Conservation (phyloP, 2,888 invertebrate genomes). For the Cephus runcator region DNA sequence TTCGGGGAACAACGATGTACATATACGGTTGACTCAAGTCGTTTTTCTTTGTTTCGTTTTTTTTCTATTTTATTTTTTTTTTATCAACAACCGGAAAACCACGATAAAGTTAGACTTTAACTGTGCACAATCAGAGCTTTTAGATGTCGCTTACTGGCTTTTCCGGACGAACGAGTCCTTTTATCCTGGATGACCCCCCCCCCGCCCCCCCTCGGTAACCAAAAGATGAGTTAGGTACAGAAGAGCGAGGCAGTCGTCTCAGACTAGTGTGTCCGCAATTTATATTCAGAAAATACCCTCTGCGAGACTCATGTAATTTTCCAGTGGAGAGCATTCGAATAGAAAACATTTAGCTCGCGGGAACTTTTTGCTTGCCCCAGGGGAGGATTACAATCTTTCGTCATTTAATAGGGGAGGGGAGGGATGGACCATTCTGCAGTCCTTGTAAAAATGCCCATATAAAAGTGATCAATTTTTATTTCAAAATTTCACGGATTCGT, state of each 20-base stretch:
- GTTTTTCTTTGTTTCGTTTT: not conserved
- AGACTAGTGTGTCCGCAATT: conserved; percentile 40
- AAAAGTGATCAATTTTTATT: not conserved
- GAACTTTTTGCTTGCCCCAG: not conserved
- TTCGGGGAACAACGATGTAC: not conserved
- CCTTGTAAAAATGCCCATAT: not conserved
- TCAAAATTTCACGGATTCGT: not conserved
- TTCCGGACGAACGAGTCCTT: conserved; percentile 46
- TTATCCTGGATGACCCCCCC: conserved; percentile 41
- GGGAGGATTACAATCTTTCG: not conserved
- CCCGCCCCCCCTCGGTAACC: conserved; percentile 15
- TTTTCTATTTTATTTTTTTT: not conserved
- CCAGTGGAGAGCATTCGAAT: conserved; percentile 45
- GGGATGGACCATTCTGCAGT: not conserved
- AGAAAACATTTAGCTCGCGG: conserved; percentile 37
- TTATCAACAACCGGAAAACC: conserved; percentile 2
- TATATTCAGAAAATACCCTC: conserved; percentile 47
- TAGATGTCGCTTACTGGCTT: conserved; percentile 46
- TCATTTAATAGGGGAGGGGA: not conserved
- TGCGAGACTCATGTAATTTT: conserved; percentile 42
- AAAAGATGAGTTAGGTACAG: conserved; percentile 30
- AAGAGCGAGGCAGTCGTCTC: conserved; percentile 24
- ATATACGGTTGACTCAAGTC: not conserved
- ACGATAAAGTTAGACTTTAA: conserved; percentile 37
- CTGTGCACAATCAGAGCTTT: conserved; percentile 47